Evolutionary conservation across 2,113 vertebrate genomes (phyloP).

Genomic region (Anthoscopus minutus): DNA sequence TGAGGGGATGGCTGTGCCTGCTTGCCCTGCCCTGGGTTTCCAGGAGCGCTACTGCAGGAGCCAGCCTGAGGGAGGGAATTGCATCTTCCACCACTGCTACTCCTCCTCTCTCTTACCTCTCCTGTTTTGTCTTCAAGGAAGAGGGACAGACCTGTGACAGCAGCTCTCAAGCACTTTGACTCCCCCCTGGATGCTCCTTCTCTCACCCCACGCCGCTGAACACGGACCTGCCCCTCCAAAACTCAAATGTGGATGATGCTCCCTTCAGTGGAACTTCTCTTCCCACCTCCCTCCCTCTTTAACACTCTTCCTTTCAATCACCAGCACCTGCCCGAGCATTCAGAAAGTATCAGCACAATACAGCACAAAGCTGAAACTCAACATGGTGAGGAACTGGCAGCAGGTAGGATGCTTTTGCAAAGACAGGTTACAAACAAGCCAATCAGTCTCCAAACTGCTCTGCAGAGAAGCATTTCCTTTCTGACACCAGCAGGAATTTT

Average conservation of each 20-base stretch:
- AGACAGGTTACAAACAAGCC: background rate
- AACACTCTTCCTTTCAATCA: background rate
- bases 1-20: rapidly evolving
- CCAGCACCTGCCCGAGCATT: background rate
- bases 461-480: background rate
- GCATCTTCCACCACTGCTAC: background rate
- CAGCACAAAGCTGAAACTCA: background rate
- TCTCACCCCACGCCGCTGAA: rapidly evolving
- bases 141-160: background rate
- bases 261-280: background rate
- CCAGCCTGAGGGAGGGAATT: background rate
- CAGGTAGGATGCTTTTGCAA: background rate
- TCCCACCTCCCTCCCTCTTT: background rate
- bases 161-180: background rate
- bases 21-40: background rate
- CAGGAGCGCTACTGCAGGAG: background rate
- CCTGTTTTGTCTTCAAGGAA: background rate
- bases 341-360: constrained; percentile 4
- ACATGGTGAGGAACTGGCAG: background rate
- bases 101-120: background rate
- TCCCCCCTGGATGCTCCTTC: background rate
- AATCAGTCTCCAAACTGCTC: background rate
- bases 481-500: background rate
- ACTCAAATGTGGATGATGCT: background rate
- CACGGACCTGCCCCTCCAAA: background rate